Percentiles rank a stretch among this genome's conserved stretches.
Evolutionary conservation across 2,113 vertebrate species (phyloP).

Genomic region (Spea multiplicata): DNA sequence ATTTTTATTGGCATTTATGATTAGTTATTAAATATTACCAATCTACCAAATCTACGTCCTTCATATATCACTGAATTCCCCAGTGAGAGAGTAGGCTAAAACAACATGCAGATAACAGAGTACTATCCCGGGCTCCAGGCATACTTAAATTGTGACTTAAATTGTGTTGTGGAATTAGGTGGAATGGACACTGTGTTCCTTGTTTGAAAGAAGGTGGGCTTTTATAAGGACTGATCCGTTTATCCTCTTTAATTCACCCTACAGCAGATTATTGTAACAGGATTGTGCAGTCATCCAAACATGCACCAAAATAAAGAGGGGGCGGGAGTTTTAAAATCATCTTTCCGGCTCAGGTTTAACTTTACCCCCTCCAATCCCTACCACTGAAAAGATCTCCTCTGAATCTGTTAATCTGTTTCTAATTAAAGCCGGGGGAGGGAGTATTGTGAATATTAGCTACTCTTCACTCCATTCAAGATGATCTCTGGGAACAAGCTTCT

Average conservation of each 20-base stretch:
- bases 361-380: slow-evolving; percentile 24
- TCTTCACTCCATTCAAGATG: slow-evolving; percentile 26
- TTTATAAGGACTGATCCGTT: slow-evolving; percentile 26
- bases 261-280: slow-evolving; percentile 59
- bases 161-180: slow-evolving; percentile 5
- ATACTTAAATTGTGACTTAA: background rate
- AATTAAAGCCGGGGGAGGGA: slow-evolving; percentile 55
- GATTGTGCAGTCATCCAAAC: slow-evolving; percentile 63
- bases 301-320: slow-evolving; percentile 54
- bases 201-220: slow-evolving; percentile 17
- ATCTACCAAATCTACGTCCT: no score
- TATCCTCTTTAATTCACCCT: slow-evolving; percentile 34
- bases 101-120: background rate
- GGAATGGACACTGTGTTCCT: slow-evolving; percentile 10
- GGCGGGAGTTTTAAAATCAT: slow-evolving; percentile 48
- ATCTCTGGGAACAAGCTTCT: slow-evolving; percentile 33
- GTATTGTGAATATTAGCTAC: slow-evolving; percentile 46
- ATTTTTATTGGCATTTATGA: no score
- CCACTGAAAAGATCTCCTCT: slow-evolving; percentile 1
- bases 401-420: slow-evolving; percentile 58
- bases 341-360: slow-evolving; percentile 28
- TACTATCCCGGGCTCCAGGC: background rate
- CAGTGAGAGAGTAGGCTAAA: no score
- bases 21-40: no score
- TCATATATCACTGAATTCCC: no score